Base-by-base conservation (phyloP, 2,888 invertebrate genomes). In the Aelia acuminata region DNA sequence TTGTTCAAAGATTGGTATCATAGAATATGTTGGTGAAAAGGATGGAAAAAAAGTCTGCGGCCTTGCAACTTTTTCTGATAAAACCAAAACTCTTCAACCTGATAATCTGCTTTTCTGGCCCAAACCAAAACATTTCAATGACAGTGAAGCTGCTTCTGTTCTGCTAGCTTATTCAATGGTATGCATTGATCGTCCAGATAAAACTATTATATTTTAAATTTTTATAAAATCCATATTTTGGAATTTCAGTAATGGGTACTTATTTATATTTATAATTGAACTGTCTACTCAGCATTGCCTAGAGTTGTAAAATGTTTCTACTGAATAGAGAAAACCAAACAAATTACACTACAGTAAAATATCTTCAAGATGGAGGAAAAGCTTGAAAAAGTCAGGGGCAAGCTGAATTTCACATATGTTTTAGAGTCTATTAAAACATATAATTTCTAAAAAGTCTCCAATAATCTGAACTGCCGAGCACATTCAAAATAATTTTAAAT, bases 101-200 rank as follows among this genome's bases (percentile, higher is more conserved):
- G 90, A 91, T 90, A 91, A 91, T 22, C 90, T 92, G 15, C 92
- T 92, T 70, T 88, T 90, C 7, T 94, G 94, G 94, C 89, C 91
- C 35, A 92, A 94, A 15, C 94, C 94, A 1, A 91, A 92, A 5
- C 88, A 90, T 4, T 94, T 94, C 94, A 92, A 92, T 18, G 91
- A 94, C 89, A 92, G 93, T 90, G 93, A 94, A 86, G 94, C 94
- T 35, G 93, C 93, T 8, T 93, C 94, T 13, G 93, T 94, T 3
- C 94, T 94, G 8, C 93, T 94, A 13, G 93, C 93, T 26, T 94
- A 94, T 90, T 91, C 93, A 43, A 94, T 94, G 88, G 91, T 91
- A 90, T 88, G 50, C 4, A 26, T 31, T 31, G 3, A 63, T 63
- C 5, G 15, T n/a, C 4, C 13, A 35, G 31, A 18, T 35, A 35